phyloP scores from a whole-genome alignment of 1,140 invertebrate species.

The Pachyrhynchus sulphureomaculatus region DNA sequence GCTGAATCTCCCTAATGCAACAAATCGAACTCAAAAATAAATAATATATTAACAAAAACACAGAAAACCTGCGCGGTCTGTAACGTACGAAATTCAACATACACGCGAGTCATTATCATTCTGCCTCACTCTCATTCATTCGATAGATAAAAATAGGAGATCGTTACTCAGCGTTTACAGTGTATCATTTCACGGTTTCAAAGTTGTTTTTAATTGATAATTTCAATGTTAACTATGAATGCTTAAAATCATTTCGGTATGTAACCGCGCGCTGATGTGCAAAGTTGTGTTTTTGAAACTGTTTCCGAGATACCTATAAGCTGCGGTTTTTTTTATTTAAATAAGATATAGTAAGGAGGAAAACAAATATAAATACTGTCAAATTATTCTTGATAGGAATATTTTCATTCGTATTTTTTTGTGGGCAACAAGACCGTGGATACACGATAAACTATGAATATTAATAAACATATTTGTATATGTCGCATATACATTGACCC shows the following conservation, averaged over 20 bases:
- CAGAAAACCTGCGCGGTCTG: slow-evolving; percentile 1
- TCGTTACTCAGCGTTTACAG: neutral
- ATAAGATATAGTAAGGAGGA: no score
- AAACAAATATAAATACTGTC: no score
- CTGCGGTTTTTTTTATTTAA: no score
- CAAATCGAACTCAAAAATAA: slow-evolving; percentile 6
- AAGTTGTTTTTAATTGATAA: slow-evolving; percentile 21
- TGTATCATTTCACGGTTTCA: neutral
- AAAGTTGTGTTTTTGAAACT: neutral
- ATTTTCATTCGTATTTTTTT: neutral
- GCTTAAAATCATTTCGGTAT: neutral
- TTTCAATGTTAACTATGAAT: slow-evolving; percentile 12
- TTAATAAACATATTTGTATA: no score
- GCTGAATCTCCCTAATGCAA: neutral
- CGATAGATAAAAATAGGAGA: no score
- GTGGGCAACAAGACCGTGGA: neutral
- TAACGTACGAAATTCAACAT: neutral
- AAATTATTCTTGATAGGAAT: no score
- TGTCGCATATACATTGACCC: slow-evolving; percentile 12
- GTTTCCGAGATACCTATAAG: no score
- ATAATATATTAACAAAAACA: slow-evolving; percentile 6
- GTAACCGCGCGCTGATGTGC: neutral
- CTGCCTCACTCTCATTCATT: no score
- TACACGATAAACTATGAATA: neutral
- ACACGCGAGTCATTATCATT: no score